Evolutionary conservation across 2,113 vertebrate species (phyloP).

Genomic region (Aepyceros melampus): DNA sequence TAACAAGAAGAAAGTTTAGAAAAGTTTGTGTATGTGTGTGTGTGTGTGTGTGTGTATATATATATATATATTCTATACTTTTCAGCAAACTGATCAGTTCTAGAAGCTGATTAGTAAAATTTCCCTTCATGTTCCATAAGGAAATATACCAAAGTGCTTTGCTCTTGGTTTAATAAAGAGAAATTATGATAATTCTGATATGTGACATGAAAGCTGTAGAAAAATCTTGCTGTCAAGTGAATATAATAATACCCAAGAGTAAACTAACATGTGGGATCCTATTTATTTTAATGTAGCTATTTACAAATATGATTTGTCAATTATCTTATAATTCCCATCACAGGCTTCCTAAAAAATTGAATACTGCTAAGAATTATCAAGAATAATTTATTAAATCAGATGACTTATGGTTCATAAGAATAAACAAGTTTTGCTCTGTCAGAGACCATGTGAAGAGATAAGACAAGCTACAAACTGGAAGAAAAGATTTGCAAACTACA

Average conservation of each 20-base stretch:
- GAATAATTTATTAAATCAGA: conserved; percentile 21
- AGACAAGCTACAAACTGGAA: not conserved
- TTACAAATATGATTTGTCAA: conserved; percentile 27
- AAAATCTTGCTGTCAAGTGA: not conserved
- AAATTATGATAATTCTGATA: not conserved
- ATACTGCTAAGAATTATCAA: conserved; percentile 25
- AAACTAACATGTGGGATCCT: not conserved
- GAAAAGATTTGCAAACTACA: not conserved
- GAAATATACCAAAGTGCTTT: not conserved
- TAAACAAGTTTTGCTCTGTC: not conserved
- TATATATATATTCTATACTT: not conserved
- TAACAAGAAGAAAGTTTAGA: not conserved
- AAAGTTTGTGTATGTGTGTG: fast-evolving
- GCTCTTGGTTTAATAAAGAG: not conserved
- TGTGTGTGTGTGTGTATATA: fast-evolving
- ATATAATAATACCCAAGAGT: not conserved
- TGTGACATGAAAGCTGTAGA: not conserved
- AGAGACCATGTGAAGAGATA: not conserved
- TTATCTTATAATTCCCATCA: conserved; percentile 22
- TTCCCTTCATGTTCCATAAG: not conserved
- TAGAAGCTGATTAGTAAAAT: not conserved
- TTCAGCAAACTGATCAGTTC: not conserved
- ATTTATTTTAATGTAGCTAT: not conserved
- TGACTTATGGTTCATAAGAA: not conserved
- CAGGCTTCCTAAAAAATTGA: not conserved